Evolutionary conservation across 2,113 vertebrate genomes (phyloP).

Genomic region (Odontesthes bonariensis): DNA sequence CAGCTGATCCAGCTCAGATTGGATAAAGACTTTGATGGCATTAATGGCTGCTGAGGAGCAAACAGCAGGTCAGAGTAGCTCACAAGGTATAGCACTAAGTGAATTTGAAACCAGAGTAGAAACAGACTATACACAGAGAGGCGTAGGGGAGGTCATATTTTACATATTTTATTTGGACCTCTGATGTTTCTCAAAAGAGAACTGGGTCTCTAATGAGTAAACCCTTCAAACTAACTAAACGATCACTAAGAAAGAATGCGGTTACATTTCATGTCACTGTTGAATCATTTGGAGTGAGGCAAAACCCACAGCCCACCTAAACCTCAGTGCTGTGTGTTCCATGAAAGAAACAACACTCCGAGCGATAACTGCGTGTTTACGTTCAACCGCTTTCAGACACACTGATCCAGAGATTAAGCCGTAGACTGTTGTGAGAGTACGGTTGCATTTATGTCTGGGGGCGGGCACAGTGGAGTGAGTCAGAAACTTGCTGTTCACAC

Average conservation of each 20-base stretch:
- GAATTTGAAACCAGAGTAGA: constrained; percentile 9
- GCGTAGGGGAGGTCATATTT: too few relatives aligned
- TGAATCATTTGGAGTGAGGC: constrained; percentile 13
- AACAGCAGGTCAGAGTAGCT: constrained; percentile 50
- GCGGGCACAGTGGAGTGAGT: constrained; percentile 19
- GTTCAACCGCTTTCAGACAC: constrained; percentile 47
- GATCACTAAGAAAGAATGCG: constrained; percentile 12
- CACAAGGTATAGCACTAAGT: constrained; percentile 28
- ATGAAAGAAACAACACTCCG: background rate
- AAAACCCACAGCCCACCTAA: constrained; percentile 24
- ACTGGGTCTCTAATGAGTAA: background rate
- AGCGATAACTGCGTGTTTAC: constrained; percentile 45
- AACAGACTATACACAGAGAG: background rate
- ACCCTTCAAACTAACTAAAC: background rate
- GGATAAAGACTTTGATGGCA: constrained; percentile 61
- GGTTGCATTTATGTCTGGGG: constrained; percentile 9
- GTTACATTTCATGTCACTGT: background rate
- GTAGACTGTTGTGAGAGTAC: constrained; percentile 29
- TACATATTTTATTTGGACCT: background rate
- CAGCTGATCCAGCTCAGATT: constrained; percentile 52
- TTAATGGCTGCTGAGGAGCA: constrained; percentile 47
- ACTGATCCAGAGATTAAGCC: constrained; percentile 57
- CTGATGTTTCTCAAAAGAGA: background rate
- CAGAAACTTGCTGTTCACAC: constrained; percentile 5
- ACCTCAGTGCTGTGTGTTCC: background rate